Evolutionary conservation across 2,113 vertebrate species (phyloP).

Genomic region (Ondatra zibethicus): DNA sequence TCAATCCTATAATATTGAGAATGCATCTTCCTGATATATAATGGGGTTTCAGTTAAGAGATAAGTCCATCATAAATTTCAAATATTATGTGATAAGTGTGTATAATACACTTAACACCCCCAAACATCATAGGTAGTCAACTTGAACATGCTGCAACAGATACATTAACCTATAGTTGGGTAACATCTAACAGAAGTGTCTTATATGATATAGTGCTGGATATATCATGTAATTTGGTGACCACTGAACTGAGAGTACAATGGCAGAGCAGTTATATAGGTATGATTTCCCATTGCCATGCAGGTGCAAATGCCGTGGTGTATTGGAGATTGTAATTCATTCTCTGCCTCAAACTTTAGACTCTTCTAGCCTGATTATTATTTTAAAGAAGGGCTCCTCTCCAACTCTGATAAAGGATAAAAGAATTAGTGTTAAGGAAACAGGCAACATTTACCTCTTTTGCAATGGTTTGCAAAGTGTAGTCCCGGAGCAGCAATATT

Average conservation of each 20-base stretch:
- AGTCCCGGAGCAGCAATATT: neutral
- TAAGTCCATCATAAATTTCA: neutral
- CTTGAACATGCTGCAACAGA: neutral
- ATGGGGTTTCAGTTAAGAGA: neutral
- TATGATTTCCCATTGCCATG: neutral
- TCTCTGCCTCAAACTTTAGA: neutral
- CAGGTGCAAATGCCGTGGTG: neutral
- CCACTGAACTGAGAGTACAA: neutral
- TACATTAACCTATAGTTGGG: neutral
- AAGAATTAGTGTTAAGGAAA: neutral
- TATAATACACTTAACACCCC: neutral
- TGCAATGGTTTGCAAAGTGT: neutral
- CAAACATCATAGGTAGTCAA: neutral
- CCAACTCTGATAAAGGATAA: slow-evolving; percentile 31
- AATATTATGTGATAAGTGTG: neutral
- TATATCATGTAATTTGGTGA: neutral
- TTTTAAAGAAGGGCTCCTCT: neutral
- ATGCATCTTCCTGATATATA: neutral
- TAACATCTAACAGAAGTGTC: neutral
- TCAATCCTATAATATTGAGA: neutral
- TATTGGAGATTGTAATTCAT: neutral
- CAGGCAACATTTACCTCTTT: slow-evolving; percentile 1
- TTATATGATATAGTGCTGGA: neutral
- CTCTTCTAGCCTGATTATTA: slow-evolving; percentile 40
- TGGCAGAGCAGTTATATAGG: neutral